Percentiles rank a stretch among this genome's conserved stretches.
phyloP scores from a whole-genome alignment of 2,888 invertebrate genomes.

The Scelioninae gen. 1 region DNA sequence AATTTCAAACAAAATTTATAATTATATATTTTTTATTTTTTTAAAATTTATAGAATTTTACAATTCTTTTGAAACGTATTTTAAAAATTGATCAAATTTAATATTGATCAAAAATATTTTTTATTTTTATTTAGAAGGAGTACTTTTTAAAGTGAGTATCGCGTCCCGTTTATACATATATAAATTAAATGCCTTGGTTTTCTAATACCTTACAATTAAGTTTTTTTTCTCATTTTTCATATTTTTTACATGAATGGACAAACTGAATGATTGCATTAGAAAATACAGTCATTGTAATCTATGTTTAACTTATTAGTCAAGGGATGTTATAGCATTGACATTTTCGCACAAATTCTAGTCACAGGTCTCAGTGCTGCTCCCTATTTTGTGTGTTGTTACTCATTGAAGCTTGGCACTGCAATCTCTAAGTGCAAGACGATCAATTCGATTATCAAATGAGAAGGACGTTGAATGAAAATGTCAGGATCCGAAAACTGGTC shows the following conservation, averaged over 20 bases:
- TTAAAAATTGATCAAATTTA: too few species aligned
- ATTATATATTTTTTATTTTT: too few species aligned
- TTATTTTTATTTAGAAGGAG: too few species aligned
- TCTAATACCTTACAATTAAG: not conserved
- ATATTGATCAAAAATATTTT: too few species aligned
- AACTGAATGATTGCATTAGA: constrained; percentile 29
- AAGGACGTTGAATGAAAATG: constrained; percentile 44
- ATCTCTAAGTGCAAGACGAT: constrained; percentile 46
- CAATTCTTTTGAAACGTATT: too few species aligned
- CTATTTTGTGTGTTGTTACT: constrained; percentile 54
- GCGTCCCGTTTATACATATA: constrained; percentile 42
- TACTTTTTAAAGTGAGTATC: too few species aligned
- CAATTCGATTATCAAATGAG: constrained; percentile 39
- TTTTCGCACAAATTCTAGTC: constrained; percentile 47
- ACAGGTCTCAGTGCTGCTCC: constrained; percentile 53
- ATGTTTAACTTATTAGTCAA: constrained; percentile 44
- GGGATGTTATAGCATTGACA: constrained; percentile 44
- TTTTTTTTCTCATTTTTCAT: too few species aligned
- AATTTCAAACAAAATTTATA: too few species aligned
- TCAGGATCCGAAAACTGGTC: not conserved
- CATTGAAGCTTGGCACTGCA: constrained; percentile 57
- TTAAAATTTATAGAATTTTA: too few species aligned
- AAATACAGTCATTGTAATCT: constrained; percentile 33
- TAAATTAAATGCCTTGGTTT: constrained; percentile 46
- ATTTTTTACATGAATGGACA: too few species aligned